A percentile compares a stretch with the other conserved stretches of the same genome.
phyloP scores from a whole-genome alignment of 1,140 invertebrate genomes.

The Drosophila dunni region DNA sequence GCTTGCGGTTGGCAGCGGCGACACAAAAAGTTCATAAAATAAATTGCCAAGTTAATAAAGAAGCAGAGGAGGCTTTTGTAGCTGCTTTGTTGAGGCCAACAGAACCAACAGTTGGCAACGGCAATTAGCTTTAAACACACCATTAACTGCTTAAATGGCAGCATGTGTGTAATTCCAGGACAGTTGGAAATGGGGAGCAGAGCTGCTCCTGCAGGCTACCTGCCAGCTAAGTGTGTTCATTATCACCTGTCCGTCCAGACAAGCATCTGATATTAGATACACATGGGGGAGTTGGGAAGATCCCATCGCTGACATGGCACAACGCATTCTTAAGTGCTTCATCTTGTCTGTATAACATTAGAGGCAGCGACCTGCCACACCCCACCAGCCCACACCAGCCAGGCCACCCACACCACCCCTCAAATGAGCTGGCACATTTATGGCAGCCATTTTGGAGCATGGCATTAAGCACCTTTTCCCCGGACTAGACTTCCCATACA shows the following conservation, averaged over 20 bases:
- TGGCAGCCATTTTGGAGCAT: constrained; percentile 74
- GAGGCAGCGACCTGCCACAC: constrained; percentile 49
- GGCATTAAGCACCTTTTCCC: constrained; percentile 54
- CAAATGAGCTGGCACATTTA: constrained; percentile 80
- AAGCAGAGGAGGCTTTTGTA: constrained; percentile 62
- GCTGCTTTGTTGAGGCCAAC: constrained; percentile 11
- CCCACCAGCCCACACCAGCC: not conserved
- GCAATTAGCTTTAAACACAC: constrained; percentile 77
- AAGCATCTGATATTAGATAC: constrained; percentile 55
- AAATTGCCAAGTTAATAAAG: constrained; percentile 82
- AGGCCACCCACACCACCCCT: not conserved
- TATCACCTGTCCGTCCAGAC: constrained; percentile 71
- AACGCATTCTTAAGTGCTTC: constrained; percentile 79
- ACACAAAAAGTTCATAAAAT: constrained; percentile 65
- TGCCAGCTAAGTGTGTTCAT: constrained; percentile 67
- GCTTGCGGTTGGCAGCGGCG: constrained; percentile 24
- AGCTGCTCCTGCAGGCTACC: constrained; percentile 8
- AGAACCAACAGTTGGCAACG: constrained; percentile 47
- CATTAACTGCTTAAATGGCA: constrained; percentile 82
- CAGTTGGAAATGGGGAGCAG: not conserved
- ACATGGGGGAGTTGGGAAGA: not conserved
- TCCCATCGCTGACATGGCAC: constrained; percentile 64
- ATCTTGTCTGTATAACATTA: constrained; percentile 81
- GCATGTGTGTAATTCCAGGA: constrained; percentile 56
- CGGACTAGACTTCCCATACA: constrained; percentile 57